Base-by-base conservation (phyloP, 2,888 invertebrate species). In the Timema podura region DNA sequence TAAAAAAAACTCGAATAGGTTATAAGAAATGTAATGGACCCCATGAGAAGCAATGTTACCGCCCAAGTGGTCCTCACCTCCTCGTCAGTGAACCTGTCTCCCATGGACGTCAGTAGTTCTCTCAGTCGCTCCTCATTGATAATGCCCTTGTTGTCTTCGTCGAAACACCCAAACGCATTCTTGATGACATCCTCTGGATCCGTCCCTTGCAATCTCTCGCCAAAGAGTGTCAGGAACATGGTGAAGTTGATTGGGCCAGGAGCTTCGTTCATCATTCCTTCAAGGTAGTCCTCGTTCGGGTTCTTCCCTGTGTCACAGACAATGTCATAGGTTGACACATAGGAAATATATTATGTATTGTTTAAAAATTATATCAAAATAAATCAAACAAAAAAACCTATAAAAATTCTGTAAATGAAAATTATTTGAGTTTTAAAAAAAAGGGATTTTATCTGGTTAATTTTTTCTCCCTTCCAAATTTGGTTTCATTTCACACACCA, bases 151-250 rank as follows among this genome's bases (percentile, higher is more conserved):
- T 97, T 97, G 77, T 97, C 97, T 81, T 98, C 98, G 81, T 99
- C 99, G 81, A 99, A 99, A 81, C 98, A 99, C 66, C 96, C 97
- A 82, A 99, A 99, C 15, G 99, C 99, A 84, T 99, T 99, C 81
- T 97, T 96, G 76, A 99, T 99, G 13, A 99, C 98, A 83, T 98
- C 97, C 80, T 98, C 98, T 1, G 99, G 99, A 82, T 99, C 98
- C 0, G 98, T 99, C 54, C 98, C 98, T 81, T 98, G 98, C 69
- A 99, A 87, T 70, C 97, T 91, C 81, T 99, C 99, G 10, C 99
- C 99, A 80, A 99, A 99, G 76, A 99, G 85, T 0, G 99, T 99
- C 67, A 99, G 85, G 82, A 99, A 99, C 98, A 99, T 99, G 49
- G 99, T 99, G 81, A 99, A 99, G 82, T 99, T 99, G 76, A 99